A percentile compares a stretch with the other conserved stretches of the same genome.
Evolutionary conservation across 2,797 vertebrate genomes (phyloP).

Genomic region (Ataeniobius toweri): DNA sequence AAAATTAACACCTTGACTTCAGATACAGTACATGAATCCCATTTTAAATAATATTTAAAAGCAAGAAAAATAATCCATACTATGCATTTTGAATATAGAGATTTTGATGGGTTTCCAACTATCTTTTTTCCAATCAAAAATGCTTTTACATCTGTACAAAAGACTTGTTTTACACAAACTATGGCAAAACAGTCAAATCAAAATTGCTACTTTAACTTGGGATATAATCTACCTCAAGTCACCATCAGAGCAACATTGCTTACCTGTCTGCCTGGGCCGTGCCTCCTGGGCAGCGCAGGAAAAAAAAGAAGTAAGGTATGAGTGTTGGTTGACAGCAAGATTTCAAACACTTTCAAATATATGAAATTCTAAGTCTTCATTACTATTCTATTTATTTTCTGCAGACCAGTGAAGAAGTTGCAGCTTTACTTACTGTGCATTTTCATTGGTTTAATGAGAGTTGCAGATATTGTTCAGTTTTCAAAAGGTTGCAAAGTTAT

Average conservation of each 20-base stretch:
- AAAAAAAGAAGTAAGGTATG: slow-evolving; percentile 47
- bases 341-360: slow-evolving; percentile 49
- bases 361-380: slow-evolving; percentile 49
- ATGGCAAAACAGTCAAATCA: slow-evolving; percentile 27
- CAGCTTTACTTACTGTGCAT: slow-evolving; percentile 71
- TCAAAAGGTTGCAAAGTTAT: slow-evolving; percentile 52
- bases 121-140: slow-evolving; percentile 19
- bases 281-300: slow-evolving; percentile 59
- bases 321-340: slow-evolving; percentile 57
- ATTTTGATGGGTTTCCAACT: slow-evolving; percentile 33
- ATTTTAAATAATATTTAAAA: slow-evolving; percentile 26
- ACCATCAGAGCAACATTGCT: slow-evolving; percentile 50
- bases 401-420: slow-evolving; percentile 63
- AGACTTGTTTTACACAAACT: slow-evolving; percentile 44
- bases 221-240: slow-evolving; percentile 52
- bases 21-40: not conserved
- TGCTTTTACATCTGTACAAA: not conserved
- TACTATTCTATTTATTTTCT: slow-evolving; percentile 44
- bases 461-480: slow-evolving; percentile 56
- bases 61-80: slow-evolving; percentile 23
- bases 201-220: slow-evolving; percentile 43
- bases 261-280: slow-evolving; percentile 74
- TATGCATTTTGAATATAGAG: slow-evolving; percentile 24
- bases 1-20: slow-evolving; percentile 8
- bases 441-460: slow-evolving; percentile 59